Conservation (phyloP, 2,888 invertebrate species). For the Oxyscelio sp. region DNA sequence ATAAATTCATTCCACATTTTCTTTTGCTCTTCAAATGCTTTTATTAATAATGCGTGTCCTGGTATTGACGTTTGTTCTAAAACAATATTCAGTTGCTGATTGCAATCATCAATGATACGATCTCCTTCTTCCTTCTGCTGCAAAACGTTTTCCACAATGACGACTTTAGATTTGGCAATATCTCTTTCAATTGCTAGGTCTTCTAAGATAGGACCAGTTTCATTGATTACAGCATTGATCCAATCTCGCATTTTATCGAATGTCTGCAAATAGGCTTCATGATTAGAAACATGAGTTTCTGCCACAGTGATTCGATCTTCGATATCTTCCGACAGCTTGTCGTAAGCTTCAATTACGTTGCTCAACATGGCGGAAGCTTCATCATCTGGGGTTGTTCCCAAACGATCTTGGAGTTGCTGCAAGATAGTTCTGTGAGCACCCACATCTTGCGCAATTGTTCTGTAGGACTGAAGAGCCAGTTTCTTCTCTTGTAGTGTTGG, state of each 20-base stretch:
- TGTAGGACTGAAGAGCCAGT: slow-evolving; percentile 94
- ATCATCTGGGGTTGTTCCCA: slow-evolving; percentile 93
- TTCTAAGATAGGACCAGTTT: slow-evolving; percentile 93
- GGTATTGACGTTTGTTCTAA: slow-evolving; percentile 93
- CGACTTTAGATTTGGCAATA: slow-evolving; percentile 93
- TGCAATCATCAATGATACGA: slow-evolving; percentile 92
- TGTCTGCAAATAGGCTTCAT: slow-evolving; percentile 94
- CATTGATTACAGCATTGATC: slow-evolving; percentile 93
- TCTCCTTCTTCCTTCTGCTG: slow-evolving; percentile 93
- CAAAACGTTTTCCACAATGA: slow-evolving; percentile 93
- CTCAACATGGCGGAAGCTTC: slow-evolving; percentile 93
- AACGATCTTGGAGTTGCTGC: slow-evolving; percentile 94
- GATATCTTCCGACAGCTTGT: slow-evolving; percentile 91
- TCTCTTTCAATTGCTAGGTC: slow-evolving; percentile 94
- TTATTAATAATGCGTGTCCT: slow-evolving; percentile 91
- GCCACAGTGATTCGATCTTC: slow-evolving; percentile 91
- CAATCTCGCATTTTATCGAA: slow-evolving; percentile 95
- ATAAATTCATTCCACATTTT: slow-evolving; percentile 93
- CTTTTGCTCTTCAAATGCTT: slow-evolving; percentile 93
- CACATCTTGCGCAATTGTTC: slow-evolving; percentile 95
- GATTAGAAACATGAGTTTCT: slow-evolving; percentile 93
- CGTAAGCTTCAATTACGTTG: slow-evolving; percentile 93
- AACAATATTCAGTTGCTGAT: slow-evolving; percentile 92
- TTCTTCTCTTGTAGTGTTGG: slow-evolving; percentile 96
- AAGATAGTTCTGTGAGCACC: slow-evolving; percentile 95